Percentiles rank a stretch among this genome's conserved stretches.
Conservation (phyloP, 2,113 vertebrate genomes). For the Cervus canadensis region DNA sequence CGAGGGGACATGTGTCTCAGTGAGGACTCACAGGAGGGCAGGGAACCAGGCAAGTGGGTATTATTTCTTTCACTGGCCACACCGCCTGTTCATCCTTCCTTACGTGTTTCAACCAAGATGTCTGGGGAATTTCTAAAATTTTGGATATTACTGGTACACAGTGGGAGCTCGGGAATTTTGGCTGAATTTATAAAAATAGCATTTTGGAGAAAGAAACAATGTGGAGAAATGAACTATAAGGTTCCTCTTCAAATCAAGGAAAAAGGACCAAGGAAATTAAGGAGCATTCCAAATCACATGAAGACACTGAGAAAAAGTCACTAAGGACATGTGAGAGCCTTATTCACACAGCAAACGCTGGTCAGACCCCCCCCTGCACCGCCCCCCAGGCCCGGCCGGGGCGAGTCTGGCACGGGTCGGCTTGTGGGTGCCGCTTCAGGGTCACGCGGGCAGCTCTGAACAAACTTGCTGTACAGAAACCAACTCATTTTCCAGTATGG, state of each 20-base stretch:
- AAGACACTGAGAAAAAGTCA: background rate
- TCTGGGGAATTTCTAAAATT: background rate
- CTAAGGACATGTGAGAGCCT: background rate
- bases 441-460: background rate
- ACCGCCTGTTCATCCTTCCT: background rate
- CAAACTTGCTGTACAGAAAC: background rate
- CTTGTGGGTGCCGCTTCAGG: accelerated
- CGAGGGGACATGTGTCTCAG: background rate
- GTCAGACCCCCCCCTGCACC: background rate
- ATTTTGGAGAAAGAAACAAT: background rate
- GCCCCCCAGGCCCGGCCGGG: background rate
- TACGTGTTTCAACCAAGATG: background rate
- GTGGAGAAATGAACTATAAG: background rate
- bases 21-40: background rate
- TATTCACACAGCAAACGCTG: background rate
- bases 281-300: background rate
- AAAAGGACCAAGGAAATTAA: background rate
- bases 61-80: background rate
- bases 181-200: background rate
- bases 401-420: too few relatives aligned
- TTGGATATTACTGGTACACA: background rate
- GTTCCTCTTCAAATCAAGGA: background rate
- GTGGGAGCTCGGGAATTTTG: background rate
- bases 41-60: background rate
- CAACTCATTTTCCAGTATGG: background rate